Percentiles rank a stretch among this genome's conserved stretches.
Conservation (phyloP, 2,797 vertebrate genomes). For the Crypturellus tataupa region DNA sequence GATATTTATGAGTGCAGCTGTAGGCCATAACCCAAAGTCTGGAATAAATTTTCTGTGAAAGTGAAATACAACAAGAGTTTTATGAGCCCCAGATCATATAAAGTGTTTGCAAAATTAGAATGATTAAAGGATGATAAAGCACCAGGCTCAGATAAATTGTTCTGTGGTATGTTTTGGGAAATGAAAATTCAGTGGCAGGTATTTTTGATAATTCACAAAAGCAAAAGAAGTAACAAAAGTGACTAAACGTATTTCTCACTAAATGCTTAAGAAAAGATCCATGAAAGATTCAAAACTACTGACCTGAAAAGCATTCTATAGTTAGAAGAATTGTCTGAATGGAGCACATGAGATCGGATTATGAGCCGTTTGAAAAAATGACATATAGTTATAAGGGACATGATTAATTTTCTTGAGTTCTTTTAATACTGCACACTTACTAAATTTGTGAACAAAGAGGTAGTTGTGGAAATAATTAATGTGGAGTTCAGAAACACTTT, state of each 20-base stretch:
- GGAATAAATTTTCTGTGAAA: conserved; percentile 71
- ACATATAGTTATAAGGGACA: neutral
- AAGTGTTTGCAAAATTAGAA: conserved; percentile 67
- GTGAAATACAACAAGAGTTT: conserved; percentile 62
- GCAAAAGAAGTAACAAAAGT: neutral
- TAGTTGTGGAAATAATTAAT: conserved; percentile 18
- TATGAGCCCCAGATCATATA: conserved; percentile 63
- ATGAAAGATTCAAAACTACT: neutral
- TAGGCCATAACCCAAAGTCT: conserved; percentile 68
- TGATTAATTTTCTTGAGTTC: neutral
- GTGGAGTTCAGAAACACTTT: neutral
- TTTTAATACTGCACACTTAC: neutral
- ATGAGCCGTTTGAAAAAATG: neutral
- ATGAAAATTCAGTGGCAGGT: neutral
- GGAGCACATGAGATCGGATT: neutral
- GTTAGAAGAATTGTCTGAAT: neutral
- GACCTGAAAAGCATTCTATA: neutral
- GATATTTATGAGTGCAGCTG: conserved; percentile 72
- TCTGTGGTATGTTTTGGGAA: neutral
- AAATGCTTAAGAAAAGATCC: neutral
- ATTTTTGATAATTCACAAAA: conserved; percentile 4
- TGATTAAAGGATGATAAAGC: conserved; percentile 61
- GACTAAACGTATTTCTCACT: neutral
- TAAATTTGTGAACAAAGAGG: neutral
- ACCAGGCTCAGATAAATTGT: conserved; percentile 40